Conservation (phyloP, 2,888 invertebrate species). For the Anarsia innoxiella region DNA sequence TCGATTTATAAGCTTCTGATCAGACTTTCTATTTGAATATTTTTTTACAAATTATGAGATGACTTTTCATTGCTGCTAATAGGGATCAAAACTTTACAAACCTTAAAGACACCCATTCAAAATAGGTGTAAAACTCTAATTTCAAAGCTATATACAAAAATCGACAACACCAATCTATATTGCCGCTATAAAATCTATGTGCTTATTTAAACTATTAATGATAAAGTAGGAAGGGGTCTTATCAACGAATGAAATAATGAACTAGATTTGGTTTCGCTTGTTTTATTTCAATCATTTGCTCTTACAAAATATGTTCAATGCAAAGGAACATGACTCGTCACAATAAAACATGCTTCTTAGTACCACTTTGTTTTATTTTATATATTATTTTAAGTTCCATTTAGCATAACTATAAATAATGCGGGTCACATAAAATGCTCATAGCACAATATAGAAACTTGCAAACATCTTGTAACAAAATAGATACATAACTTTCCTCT, state of each 20-base stretch:
- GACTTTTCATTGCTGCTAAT: too few relatives aligned
- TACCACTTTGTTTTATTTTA: slow-evolving; percentile 73
- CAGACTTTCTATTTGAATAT: too few relatives aligned
- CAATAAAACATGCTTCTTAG: slow-evolving; percentile 76
- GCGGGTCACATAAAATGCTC: slow-evolving; percentile 75
- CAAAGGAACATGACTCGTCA: slow-evolving; percentile 76
- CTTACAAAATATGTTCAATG: slow-evolving; percentile 77
- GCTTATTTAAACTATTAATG: too few relatives aligned
- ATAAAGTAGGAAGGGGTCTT: not conserved
- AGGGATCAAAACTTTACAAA: too few relatives aligned
- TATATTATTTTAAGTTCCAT: slow-evolving; percentile 73
- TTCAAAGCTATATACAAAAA: too few relatives aligned
- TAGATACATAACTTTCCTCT: slow-evolving; percentile 71
- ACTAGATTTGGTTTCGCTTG: slow-evolving; percentile 70
- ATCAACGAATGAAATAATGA: slow-evolving; percentile 41
- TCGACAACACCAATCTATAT: too few relatives aligned
- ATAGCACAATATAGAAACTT: slow-evolving; percentile 75
- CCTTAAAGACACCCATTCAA: too few relatives aligned
- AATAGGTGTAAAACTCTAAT: too few relatives aligned
- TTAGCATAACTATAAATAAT: slow-evolving; percentile 76
- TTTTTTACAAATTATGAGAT: too few relatives aligned
- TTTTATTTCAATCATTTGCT: slow-evolving; percentile 76
- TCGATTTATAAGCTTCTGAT: too few relatives aligned
- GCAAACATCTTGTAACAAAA: slow-evolving; percentile 77
- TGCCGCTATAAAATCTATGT: too few relatives aligned